These are phyloP conservation scores for Elephantulus edwardii DNA, from an alignment of 2,113 vertebrate genomes.

Conservation along the genomic window DNA sequence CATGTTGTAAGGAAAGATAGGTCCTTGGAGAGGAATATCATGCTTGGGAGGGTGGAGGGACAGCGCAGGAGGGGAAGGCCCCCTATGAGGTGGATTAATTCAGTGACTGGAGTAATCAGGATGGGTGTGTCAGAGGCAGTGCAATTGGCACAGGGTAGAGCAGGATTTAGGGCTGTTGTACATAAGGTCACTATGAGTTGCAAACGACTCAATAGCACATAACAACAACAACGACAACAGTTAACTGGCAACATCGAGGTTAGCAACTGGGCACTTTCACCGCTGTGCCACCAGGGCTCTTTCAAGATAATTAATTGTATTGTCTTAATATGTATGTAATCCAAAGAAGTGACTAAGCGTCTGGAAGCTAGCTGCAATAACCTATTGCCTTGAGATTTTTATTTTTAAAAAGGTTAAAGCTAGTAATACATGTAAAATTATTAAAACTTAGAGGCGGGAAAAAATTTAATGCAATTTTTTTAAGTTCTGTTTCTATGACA, in stretches of 20 bases:
- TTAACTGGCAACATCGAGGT: background rate
- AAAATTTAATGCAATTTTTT: background rate
- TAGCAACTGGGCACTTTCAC: background rate
- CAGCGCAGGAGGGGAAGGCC: no score
- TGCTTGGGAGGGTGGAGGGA: no score
- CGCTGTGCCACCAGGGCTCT: background rate
- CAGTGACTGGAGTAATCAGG: no score
- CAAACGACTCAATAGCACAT: background rate
- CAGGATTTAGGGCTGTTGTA: no score
- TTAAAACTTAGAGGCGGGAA: background rate
- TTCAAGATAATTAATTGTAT: background rate
- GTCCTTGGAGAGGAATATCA: no score
- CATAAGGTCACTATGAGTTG: no score
- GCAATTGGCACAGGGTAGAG: no score
- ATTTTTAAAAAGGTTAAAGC: background rate
- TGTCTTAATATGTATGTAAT: no score
- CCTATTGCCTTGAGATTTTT: background rate
- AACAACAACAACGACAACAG: background rate
- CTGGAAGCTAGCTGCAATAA: background rate
- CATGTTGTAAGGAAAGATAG: no score
- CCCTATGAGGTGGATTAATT: no score
- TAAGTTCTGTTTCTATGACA: background rate
- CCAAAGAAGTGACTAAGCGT: background rate
- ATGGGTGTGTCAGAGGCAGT: no score
- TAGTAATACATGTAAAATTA: background rate